A percentile compares a stretch with the other conserved stretches of the same genome.
Evolutionary conservation across 35 echinoderm and acorn worm genomes (phyloP).

Genomic region (Chiridota heheva): DNA sequence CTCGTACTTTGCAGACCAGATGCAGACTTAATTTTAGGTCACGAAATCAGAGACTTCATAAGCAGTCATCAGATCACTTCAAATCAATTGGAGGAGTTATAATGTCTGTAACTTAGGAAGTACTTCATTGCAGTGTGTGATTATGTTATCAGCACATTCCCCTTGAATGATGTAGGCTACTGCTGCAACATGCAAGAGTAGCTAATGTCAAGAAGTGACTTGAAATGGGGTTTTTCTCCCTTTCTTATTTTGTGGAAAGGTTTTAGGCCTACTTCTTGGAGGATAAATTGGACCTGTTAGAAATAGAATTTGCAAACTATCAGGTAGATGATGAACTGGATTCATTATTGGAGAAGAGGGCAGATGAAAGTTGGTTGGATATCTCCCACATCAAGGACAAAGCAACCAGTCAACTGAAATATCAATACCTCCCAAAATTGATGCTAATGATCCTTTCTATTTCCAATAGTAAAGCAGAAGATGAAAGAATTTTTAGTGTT

Average conservation of each 20-base stretch:
- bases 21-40: constrained; percentile 50
- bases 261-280: constrained; percentile 56
- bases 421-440: constrained; percentile 8
- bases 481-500: constrained; percentile 62
- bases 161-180: constrained; percentile 49
- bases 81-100: constrained; percentile 27
- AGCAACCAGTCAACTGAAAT: constrained; percentile 16
- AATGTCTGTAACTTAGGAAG: constrained; percentile 42
- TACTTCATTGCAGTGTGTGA: constrained; percentile 69
- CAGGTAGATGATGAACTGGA: constrained; percentile 50
- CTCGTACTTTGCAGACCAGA: no score
- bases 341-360: constrained; percentile 17
- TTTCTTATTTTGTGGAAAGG: constrained; percentile 35
- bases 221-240: constrained; percentile 33
- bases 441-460: background rate
- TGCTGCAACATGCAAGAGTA: constrained; percentile 56
- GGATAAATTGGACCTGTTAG: constrained; percentile 60
- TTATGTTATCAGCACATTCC: constrained; percentile 59
- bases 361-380: constrained; percentile 21
- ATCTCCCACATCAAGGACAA: constrained; percentile 13
- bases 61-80: constrained; percentile 20
- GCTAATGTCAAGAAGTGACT: constrained; percentile 49
- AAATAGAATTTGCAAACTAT: constrained; percentile 68
- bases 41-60: no score
- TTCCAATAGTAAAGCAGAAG: background rate